Percentiles rank a stretch among this genome's conserved stretches.
Evolutionary conservation across 2,888 invertebrate genomes (phyloP).

Genomic region (Parnassius smintheus): DNA sequence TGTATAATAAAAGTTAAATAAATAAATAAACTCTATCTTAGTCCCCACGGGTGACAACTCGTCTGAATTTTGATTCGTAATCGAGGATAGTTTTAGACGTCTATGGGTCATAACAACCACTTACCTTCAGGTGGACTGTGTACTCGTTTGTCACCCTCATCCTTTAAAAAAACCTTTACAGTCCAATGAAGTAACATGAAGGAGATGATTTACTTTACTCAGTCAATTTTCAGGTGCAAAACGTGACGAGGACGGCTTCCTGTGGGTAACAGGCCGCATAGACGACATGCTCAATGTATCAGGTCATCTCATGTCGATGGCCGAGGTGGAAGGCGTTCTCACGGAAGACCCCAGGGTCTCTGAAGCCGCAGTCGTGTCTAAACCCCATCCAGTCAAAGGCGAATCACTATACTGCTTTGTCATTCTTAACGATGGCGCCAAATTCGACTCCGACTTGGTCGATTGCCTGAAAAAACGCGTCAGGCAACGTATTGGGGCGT

Average conservation of each 20-base stretch:
- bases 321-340: slow-evolving; percentile 93
- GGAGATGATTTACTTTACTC: too few species aligned
- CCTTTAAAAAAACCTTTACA: too few species aligned
- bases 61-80: too few species aligned
- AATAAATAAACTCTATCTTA: too few species aligned
- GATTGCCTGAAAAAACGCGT: slow-evolving; percentile 89
- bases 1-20: too few species aligned
- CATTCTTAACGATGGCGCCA: slow-evolving; percentile 89
- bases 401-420: slow-evolving; percentile 99
- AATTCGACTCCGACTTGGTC: slow-evolving; percentile 86
- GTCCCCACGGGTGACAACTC: too few species aligned
- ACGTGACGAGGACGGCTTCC: slow-evolving; percentile 95
- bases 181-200: too few species aligned
- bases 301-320: slow-evolving; percentile 98
- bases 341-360: slow-evolving; percentile 89
- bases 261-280: slow-evolving; percentile 98
- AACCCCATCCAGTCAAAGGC: slow-evolving; percentile 96
- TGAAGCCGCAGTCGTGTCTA: slow-evolving; percentile 98
- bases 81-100: too few species aligned
- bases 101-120: too few species aligned
- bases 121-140: too few species aligned
- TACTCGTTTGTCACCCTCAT: too few species aligned
- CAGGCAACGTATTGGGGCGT: slow-evolving; percentile 95
- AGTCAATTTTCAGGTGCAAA: slow-evolving; percentile 86
- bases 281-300: slow-evolving; percentile 99